A percentile compares a stretch with the other conserved stretches of the same genome.
phyloP scores from a whole-genome alignment of 2,888 invertebrate genomes.

The Phragmatobia fuliginosa region DNA sequence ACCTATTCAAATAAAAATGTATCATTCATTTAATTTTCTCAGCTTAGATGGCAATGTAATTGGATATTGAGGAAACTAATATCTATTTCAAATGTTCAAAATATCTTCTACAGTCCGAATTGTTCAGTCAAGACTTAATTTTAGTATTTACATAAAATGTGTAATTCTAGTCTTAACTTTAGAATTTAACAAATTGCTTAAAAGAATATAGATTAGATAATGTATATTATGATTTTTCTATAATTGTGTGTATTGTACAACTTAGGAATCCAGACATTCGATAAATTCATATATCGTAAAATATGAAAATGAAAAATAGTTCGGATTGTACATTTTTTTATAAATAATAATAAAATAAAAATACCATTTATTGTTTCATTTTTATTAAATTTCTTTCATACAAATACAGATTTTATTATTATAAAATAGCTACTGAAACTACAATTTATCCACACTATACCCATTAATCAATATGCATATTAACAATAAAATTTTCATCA shows the following conservation, averaged over 20 bases:
- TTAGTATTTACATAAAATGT: slow-evolving; percentile 5
- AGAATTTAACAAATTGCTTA: slow-evolving; percentile 8
- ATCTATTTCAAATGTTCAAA: slow-evolving; percentile 18
- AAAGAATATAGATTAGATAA: slow-evolving; percentile 10
- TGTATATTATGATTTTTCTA: slow-evolving; percentile 3
- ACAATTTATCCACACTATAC: not conserved
- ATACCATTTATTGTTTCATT: slow-evolving; percentile 19
- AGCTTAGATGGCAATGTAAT: slow-evolving; percentile 35
- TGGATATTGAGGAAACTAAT: slow-evolving; percentile 17
- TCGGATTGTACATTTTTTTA: slow-evolving; percentile 47
- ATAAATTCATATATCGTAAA: slow-evolving; percentile 22
- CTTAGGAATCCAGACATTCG: slow-evolving; percentile 15
- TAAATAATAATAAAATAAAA: slow-evolving; percentile 42
- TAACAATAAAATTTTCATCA: not conserved
- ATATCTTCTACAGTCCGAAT: slow-evolving; percentile 5
- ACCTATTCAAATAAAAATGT: not conserved
- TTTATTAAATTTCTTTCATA: not conserved
- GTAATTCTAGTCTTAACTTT: slow-evolving; percentile 5
- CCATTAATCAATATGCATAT: not conserved
- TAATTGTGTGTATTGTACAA: slow-evolving; percentile 17
- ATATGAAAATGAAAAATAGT: slow-evolving; percentile 36
- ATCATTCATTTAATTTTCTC: slow-evolving; percentile 9
- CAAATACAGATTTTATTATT: not conserved
- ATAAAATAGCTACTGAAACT: not conserved
- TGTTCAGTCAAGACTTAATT: not conserved